Conservation (phyloP, 2,113 vertebrate species). For the Ursus arctos region DNA sequence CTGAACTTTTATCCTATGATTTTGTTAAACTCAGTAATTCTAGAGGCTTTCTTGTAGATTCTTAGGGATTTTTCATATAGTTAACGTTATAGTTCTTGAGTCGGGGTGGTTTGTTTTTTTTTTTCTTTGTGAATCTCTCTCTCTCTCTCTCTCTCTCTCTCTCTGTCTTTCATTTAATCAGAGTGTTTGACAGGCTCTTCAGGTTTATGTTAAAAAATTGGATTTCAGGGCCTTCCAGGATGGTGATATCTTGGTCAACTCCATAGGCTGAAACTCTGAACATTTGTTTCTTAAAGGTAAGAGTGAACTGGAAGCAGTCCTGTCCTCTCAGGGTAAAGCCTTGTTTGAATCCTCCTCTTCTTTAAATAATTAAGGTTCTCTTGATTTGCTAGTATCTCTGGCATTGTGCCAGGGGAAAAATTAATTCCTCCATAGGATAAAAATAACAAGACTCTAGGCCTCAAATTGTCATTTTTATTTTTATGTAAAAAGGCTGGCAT, state of each 20-base stretch:
- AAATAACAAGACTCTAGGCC: background rate
- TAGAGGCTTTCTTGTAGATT: background rate
- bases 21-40: background rate
- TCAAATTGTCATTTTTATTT: background rate
- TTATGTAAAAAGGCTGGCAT: background rate
- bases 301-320: background rate
- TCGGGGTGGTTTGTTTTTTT: background rate
- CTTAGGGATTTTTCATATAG: background rate
- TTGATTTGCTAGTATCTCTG: background rate
- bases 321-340: background rate
- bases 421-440: background rate
- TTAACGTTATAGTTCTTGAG: background rate
- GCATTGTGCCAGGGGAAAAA: background rate
- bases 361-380: background rate
- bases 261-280: background rate
- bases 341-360: background rate
- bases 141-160: background rate
- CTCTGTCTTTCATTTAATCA: constrained; percentile 7
- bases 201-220: background rate
- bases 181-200: background rate
- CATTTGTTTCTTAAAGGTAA: background rate
- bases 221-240: background rate
- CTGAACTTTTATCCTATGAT: background rate
- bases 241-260: background rate
- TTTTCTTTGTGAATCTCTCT: background rate